phyloP scores from a whole-genome alignment of 2,888 invertebrate species.

The Ceriagrion tenellum region DNA sequence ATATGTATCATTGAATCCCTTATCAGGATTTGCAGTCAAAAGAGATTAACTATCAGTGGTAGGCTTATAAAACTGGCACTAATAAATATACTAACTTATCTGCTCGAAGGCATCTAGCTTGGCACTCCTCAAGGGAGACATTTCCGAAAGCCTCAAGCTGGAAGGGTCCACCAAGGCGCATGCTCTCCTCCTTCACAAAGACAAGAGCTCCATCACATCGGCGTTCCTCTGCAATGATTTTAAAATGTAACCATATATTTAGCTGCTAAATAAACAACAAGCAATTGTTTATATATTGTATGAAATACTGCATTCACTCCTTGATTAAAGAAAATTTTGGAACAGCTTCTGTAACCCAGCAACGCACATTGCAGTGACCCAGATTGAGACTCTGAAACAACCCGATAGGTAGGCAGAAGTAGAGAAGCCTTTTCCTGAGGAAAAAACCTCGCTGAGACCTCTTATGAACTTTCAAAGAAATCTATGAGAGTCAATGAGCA shows the following conservation, averaged over 20 bases:
- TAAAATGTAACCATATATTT: not conserved
- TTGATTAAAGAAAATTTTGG: no score
- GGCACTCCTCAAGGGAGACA: constrained; percentile 92
- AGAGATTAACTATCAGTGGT: no score
- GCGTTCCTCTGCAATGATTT: constrained; percentile 84
- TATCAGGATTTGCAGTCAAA: no score
- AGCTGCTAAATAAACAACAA: no score
- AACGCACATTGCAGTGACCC: no score
- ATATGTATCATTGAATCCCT: no score
- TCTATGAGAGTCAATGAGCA: no score
- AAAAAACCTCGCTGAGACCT: not conserved
- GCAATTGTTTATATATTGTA: not conserved
- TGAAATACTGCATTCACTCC: not conserved
- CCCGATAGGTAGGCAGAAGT: no score
- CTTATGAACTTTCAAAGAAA: no score
- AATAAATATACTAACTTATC: constrained; percentile 84
- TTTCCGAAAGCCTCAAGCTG: constrained; percentile 93
- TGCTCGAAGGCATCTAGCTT: constrained; percentile 91
- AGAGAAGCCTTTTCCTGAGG: not conserved
- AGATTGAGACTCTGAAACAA: no score
- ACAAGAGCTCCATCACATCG: constrained; percentile 92
- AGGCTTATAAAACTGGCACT: no score
- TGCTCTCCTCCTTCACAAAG: constrained; percentile 94
- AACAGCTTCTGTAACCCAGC: no score
- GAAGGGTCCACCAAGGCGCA: constrained; percentile 91